These are phyloP conservation scores for Xylota sylvarum DNA, from an alignment of 2,888 invertebrate species.

Conservation along the genomic window DNA sequence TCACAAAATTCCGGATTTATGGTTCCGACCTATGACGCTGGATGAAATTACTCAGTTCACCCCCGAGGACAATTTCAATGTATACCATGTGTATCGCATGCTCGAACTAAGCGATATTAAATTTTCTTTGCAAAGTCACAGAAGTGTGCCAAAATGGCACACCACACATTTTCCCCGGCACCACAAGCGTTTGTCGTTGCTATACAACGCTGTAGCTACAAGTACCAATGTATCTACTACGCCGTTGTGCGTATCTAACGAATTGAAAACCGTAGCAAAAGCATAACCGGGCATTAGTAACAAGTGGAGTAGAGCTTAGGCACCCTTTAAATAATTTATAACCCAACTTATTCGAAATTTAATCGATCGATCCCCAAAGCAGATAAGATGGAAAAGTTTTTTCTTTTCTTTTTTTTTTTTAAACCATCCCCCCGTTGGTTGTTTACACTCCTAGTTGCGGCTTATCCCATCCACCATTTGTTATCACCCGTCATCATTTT, in stretches of 20 bases:
- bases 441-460: background rate
- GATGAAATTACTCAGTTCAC: slow-evolving; percentile 9
- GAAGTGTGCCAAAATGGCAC: slow-evolving; percentile 36
- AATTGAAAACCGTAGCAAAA: slow-evolving; percentile 5
- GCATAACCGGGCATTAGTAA: slow-evolving; percentile 16
- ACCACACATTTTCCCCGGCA: background rate
- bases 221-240: background rate
- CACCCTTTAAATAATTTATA: slow-evolving; percentile 57
- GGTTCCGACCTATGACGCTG: slow-evolving; percentile 11
- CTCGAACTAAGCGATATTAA: slow-evolving; percentile 45
- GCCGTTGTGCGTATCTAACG: slow-evolving; percentile 3
- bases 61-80: slow-evolving; percentile 21
- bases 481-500: slow-evolving; percentile 47
- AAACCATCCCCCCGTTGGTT: background rate
- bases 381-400: slow-evolving; percentile 19
- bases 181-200: background rate
- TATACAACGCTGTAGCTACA: too few species aligned
- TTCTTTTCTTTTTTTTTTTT: too few species aligned
- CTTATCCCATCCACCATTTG: slow-evolving; percentile 11
- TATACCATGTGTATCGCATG: slow-evolving; percentile 35
- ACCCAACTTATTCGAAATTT: slow-evolving; percentile 56
- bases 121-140: slow-evolving; percentile 44
- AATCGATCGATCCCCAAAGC: slow-evolving; percentile 44
- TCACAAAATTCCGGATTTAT: slow-evolving; percentile 20
- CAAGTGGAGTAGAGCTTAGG: slow-evolving; percentile 1